These are phyloP conservation scores for Pristis pectinata DNA, from an alignment of 2,797 vertebrate genomes.

Conservation along the genomic window DNA sequence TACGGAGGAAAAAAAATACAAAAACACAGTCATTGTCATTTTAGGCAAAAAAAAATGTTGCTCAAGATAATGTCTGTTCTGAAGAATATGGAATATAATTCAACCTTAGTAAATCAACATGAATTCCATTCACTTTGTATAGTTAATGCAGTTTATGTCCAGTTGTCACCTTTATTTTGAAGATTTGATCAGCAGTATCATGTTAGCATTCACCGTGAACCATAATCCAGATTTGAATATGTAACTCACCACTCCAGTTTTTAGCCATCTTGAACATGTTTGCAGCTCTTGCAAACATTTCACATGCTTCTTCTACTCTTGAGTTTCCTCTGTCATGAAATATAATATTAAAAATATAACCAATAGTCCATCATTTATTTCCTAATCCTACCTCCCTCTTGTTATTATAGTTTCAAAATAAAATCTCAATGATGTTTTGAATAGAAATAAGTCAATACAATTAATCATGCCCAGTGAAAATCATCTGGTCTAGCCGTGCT, in stretches of 20 bases:
- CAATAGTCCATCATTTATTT: neutral
- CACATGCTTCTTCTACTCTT: slow-evolving; percentile 92
- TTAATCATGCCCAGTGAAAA: too few relatives aligned
- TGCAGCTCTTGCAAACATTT: slow-evolving; percentile 97
- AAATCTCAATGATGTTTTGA: too few relatives aligned
- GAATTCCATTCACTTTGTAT: neutral
- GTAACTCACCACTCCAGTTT: slow-evolving; percentile 87
- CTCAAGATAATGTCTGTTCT: neutral
- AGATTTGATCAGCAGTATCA: neutral
- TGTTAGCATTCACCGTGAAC: neutral
- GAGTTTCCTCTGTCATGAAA: slow-evolving; percentile 74
- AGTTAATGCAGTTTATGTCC: neutral
- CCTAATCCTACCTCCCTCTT: too few relatives aligned
- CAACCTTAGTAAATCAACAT: neutral
- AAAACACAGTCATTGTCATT: neutral
- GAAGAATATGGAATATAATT: neutral
- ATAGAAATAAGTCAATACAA: too few relatives aligned
- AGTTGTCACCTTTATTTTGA: neutral
- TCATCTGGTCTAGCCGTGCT: too few relatives aligned
- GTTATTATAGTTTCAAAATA: too few relatives aligned
- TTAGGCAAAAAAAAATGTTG: neutral
- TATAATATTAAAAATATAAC: neutral
- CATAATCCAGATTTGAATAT: slow-evolving; percentile 13
- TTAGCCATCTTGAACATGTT: slow-evolving; percentile 99
- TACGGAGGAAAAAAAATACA: neutral